Evolutionary conservation across 2,888 invertebrate species (phyloP), one percentile per base, ranked within the genome.

Genomic region (Troglohyphantes excavatus): DNA sequence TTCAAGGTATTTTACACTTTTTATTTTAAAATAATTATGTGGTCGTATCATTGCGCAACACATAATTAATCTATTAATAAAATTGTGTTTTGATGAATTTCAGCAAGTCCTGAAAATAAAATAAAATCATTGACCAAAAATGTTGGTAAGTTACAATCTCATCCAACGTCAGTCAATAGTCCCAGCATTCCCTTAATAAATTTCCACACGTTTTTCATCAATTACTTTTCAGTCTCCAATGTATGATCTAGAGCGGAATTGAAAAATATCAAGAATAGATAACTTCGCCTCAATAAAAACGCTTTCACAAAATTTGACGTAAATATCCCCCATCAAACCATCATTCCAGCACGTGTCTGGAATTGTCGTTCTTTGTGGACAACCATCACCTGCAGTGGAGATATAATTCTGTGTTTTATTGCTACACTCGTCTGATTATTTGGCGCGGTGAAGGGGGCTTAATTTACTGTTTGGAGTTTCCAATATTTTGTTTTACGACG

Each of bases 391-490:
- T 7, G 46, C 68, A 68, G 11, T 29, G 43, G 23, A 79, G 67
- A 79, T 46, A 46, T 68, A 79, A 67, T 53, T 23, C 67, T 13
- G 13, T 21, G 26, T 59, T 78, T 79, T 79, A 79, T 79, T 79
- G 67, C 85, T 33, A 65, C 63, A n/a, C 63, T 26, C 33, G 21
- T 65, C 61, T 85, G 85, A 85, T 85, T 85, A 85, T 83, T 75
- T 17, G 17, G 17, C 33, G 76, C 39, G 68, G 29, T 61, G 76
- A 59, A 27, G 72, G 23, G 29, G n/a, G n/a, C n/a, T 59, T 85
- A 78, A 85, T 85, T 85, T 85, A 85, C 68, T 78, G 61, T 76
- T 68, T 53, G n/a, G 61, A 67, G 85, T 78, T 68, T 85, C 76
- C 68, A 70, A 59, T 76, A 70, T 85, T 85, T 85, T 78, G 76